phyloP scores from a whole-genome alignment of 2,888 invertebrate species.

The Pegoplata infirma region DNA sequence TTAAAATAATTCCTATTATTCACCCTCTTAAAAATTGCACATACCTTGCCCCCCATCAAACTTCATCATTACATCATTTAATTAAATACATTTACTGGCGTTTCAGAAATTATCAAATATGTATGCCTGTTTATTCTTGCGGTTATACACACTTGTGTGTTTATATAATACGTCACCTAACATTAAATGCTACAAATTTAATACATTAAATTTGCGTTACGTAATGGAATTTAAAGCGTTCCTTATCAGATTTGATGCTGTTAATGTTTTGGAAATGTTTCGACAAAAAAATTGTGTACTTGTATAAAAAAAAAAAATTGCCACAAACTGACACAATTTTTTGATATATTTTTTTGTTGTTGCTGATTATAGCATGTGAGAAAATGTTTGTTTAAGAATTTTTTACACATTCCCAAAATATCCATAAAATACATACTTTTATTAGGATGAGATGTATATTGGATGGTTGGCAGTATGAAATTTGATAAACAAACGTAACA shows the following conservation, averaged over 20 bases:
- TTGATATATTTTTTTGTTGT: conserved; percentile 2
- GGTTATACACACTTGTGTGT: conserved; percentile 7
- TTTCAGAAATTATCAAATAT: conserved; percentile 11
- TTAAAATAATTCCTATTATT: background rate
- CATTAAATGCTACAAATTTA: conserved; percentile 63
- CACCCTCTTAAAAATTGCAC: background rate
- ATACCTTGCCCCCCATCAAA: background rate
- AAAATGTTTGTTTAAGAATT: conserved; percentile 31
- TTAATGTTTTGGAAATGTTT: conserved; percentile 72
- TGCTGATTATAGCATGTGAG: background rate
- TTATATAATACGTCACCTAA: too few species aligned
- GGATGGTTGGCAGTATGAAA: background rate
- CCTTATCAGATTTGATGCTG: conserved; percentile 75
- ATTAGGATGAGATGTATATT: background rate
- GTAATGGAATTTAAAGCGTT: conserved; percentile 78
- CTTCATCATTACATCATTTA: conserved; percentile 16
- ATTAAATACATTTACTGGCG: conserved; percentile 37
- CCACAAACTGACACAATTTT: background rate
- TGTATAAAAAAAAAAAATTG: conserved; percentile 7
- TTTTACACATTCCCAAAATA: conserved; percentile 6
- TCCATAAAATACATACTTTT: background rate
- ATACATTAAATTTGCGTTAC: conserved; percentile 77
- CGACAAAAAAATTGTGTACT: conserved; percentile 34
- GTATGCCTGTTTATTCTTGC: conserved; percentile 1
- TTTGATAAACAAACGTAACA: conserved; percentile 45